Evolutionary conservation across 1,140 invertebrate genomes (phyloP).

Genomic region (Pygmarrhopalites habei): DNA sequence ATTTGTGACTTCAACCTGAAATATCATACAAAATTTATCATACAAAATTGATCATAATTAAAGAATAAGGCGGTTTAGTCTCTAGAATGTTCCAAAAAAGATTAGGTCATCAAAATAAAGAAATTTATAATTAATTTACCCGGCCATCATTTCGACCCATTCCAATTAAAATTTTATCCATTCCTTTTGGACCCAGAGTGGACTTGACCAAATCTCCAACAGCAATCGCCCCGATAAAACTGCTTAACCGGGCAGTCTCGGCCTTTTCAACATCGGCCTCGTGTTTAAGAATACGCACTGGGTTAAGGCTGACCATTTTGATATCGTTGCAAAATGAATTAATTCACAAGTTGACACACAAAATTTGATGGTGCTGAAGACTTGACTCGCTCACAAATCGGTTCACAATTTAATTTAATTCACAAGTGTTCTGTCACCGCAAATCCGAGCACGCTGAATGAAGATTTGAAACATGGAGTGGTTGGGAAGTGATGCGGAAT

Average conservation of each 20-base stretch:
- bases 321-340: slow-evolving; percentile 44
- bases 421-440: too few relatives aligned
- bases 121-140: slow-evolving; percentile 16
- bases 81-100: neutral
- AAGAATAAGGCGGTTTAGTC: neutral
- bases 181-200: slow-evolving; percentile 97
- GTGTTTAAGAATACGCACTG: slow-evolving; percentile 84
- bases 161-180: slow-evolving; percentile 98
- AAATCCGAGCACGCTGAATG: too few relatives aligned
- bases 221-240: slow-evolving; percentile 95
- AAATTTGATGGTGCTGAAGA: too few relatives aligned
- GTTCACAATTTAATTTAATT: too few relatives aligned
- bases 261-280: slow-evolving; percentile 97
- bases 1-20: slow-evolving; percentile 89
- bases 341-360: neutral
- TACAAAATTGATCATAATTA: too few relatives aligned
- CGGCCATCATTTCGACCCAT: slow-evolving; percentile 67
- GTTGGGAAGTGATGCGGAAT: too few relatives aligned
- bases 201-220: slow-evolving; percentile 98
- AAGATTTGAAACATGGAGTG: too few relatives aligned
- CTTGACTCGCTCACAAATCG: too few relatives aligned
- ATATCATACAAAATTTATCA: too few relatives aligned
- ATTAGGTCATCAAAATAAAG: neutral
- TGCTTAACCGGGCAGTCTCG: slow-evolving; percentile 89
- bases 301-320: slow-evolving; percentile 87